These are phyloP conservation scores for Gastrophysa polygoni DNA, from an alignment of 2,888 invertebrate genomes.

Conservation along the genomic window DNA sequence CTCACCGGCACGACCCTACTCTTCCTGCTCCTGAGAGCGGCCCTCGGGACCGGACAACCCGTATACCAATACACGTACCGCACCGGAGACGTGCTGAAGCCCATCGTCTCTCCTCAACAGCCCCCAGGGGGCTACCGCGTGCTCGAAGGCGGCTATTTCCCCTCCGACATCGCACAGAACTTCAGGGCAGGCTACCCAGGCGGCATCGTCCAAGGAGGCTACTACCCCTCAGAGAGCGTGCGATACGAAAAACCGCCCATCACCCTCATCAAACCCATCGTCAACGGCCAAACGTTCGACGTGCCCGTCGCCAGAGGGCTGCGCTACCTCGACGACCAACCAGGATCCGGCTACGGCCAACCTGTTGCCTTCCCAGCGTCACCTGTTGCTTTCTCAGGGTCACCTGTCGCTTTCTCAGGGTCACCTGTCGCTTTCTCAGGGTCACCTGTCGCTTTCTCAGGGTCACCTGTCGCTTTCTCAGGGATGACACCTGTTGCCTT, in stretches of 20 bases:
- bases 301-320: too few species aligned
- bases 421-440: too few species aligned
- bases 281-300: background rate
- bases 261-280: background rate
- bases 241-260: background rate
- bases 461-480: conserved; percentile 44
- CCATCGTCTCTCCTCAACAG: conserved; percentile 47
- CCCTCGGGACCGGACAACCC: conserved; percentile 37
- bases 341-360: too few species aligned
- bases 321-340: too few species aligned
- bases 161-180: conserved; percentile 38
- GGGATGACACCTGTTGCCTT: background rate
- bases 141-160: conserved; percentile 66
- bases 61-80: conserved; percentile 54
- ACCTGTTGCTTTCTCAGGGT: too few species aligned
- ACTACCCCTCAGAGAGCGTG: conserved; percentile 43
- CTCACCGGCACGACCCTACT: conserved; percentile 13
- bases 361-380: too few species aligned
- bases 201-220: background rate
- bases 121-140: conserved; percentile 64
- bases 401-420: too few species aligned
- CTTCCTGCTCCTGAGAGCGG: conserved; percentile 7
- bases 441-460: too few species aligned
- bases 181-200: background rate
- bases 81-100: conserved; percentile 55